A percentile compares a stretch with the other conserved stretches of the same genome.
Conservation (phyloP, 2,888 invertebrate genomes). For the Stenolophus ochropezus region DNA sequence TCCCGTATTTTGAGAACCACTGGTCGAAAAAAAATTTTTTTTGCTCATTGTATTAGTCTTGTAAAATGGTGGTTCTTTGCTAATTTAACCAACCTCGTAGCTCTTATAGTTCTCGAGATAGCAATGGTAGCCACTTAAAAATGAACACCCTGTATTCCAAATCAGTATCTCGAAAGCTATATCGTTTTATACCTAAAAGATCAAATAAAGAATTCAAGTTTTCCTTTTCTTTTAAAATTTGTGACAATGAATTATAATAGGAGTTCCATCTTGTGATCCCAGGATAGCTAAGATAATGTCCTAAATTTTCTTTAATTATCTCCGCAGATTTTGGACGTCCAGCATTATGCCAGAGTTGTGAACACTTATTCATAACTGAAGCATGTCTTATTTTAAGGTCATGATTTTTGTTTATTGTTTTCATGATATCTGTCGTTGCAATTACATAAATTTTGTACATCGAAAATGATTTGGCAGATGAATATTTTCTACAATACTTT, state of each 20-base stretch:
- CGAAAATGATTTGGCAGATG: conserved; percentile 1
- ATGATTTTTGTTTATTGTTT: not conserved
- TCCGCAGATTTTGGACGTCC: not conserved
- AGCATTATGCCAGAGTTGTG: not conserved
- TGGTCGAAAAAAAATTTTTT: no score
- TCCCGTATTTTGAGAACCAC: no score
- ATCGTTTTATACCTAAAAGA: not conserved
- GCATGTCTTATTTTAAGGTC: not conserved
- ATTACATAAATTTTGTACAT: not conserved
- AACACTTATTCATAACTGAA: not conserved
- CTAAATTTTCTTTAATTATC: conserved; percentile 1
- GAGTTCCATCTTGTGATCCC: conserved; percentile 29
- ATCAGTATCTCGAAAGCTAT: not conserved
- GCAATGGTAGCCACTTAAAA: no score
- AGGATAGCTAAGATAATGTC: not conserved
- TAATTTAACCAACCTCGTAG: no score
- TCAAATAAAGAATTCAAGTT: not conserved
- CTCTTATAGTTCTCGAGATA: no score
- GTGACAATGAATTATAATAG: conserved; percentile 1
- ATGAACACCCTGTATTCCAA: no score
- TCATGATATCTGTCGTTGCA: conserved; percentile 6
- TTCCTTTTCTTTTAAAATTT: not conserved
- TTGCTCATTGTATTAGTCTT: no score
- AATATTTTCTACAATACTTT: not conserved
- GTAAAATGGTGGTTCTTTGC: no score